phyloP scores from a whole-genome alignment of 53 echinoderm and acorn worm genomes.

The Temnopleurus reevesii region DNA sequence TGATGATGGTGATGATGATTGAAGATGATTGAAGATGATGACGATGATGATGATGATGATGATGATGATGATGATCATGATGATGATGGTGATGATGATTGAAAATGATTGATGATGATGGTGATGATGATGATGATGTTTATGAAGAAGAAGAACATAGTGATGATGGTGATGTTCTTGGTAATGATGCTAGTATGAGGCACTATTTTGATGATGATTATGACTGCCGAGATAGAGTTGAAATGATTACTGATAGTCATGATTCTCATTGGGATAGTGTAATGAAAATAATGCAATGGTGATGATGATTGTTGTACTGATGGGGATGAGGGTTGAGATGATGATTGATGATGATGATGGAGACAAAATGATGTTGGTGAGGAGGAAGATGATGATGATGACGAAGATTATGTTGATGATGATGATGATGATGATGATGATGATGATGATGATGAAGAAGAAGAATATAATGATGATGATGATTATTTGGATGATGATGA shows the following conservation, averaged over 20 bases:
- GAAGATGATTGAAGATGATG: no score
- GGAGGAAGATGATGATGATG: neutral
- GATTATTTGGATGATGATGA: neutral
- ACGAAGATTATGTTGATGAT: neutral
- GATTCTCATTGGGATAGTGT: no score
- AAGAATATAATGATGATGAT: neutral
- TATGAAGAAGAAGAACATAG: neutral
- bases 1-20: conserved; percentile 46
- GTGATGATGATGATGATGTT: neutral
- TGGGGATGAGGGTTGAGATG: neutral
- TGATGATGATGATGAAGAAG: neutral
- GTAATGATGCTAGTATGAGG: no score
- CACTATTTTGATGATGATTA: neutral
- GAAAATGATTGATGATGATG: neutral
- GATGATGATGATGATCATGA: neutral
- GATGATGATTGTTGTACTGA: neutral
- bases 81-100: conserved; percentile 3
- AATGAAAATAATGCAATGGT: neutral
- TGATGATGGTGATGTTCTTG: neutral
- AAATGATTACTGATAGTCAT: no score
- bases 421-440: conserved; percentile 9
- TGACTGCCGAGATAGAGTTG: no score
- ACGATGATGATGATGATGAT: neutral
- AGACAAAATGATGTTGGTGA: no score
- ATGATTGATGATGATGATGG: conserved; percentile 32